Base-by-base conservation (phyloP, 2,113 vertebrate genomes). In the Lichenostomus cassidix region DNA sequence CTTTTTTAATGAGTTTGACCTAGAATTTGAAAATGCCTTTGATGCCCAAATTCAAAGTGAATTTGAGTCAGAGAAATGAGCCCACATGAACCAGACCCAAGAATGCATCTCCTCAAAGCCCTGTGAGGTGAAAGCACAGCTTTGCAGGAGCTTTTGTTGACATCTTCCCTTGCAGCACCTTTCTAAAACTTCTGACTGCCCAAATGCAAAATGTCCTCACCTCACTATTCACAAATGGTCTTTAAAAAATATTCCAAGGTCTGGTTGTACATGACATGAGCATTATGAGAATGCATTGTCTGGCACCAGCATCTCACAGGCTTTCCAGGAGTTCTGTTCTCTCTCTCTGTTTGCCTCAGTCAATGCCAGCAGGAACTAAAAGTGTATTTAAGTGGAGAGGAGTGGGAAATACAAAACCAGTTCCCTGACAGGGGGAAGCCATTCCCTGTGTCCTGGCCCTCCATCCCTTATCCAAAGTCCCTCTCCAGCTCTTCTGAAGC, bases 41-140 rank as follows among this genome's bases (percentile, higher is more conserved):
- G 79, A 96, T 95, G 94, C 75, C 56, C 56, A 63, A 63, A 91
- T 90, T 92, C 87, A 77, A 96, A 92, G 89, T 49, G 65, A 39
- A 81, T 52, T 86, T 86, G 63, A 89, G 50, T 83, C 84, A 62
- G 67, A 92, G 70, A 76, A 91, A 73, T 53, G 59, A 95, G 56
- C 41, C 83, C 69, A 39, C 35, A 42, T 85, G 89, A 96, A 83
- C 87, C 67, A 65, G 79, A 76, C 94, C 71, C 94, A 91, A 93
- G 74, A 92, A 94, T 50, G 5, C 23, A 91, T 69, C 82, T 76
- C 70, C 29, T 31, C 79, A 83, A 80, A 91, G 44, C 29, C 47
- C 63, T 70, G 47, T 31, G 84, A 94, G 58, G 69, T 87, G 83
- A 94, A 91, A 73, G n/a, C 74, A 33, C 37, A 65, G 65, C 70